Evolutionary conservation across 2,888 invertebrate genomes (phyloP).

Genomic region (Dryobotodes eremita): DNA sequence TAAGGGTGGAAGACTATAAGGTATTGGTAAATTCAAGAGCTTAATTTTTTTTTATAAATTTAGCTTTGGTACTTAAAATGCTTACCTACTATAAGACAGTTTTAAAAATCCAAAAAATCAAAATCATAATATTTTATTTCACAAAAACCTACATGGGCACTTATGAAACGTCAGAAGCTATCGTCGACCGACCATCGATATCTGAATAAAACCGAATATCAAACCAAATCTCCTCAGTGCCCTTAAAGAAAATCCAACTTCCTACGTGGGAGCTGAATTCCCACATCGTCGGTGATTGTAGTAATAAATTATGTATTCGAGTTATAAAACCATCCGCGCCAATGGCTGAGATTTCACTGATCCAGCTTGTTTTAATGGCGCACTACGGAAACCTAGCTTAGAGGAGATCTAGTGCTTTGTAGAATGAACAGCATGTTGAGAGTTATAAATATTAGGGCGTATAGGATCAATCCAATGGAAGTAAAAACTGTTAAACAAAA

Average conservation of each 20-base stretch:
- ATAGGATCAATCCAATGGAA: neutral
- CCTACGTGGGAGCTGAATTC: slow-evolving; percentile 49
- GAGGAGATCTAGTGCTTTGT: slow-evolving; percentile 53
- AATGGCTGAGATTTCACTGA: slow-evolving; percentile 84
- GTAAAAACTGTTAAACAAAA: too few species aligned
- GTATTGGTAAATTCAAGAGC: too few species aligned
- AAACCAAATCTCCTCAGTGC: slow-evolving; percentile 1
- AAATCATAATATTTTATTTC: too few species aligned
- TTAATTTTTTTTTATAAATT: too few species aligned
- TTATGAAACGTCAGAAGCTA: too few species aligned
- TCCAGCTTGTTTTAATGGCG: slow-evolving; percentile 86
- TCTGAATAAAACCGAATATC: neutral
- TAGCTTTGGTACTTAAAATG: too few species aligned
- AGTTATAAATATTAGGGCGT: neutral
- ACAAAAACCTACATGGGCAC: too few species aligned
- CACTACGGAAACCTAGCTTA: slow-evolving; percentile 72
- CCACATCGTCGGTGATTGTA: slow-evolving; percentile 70
- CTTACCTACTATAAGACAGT: too few species aligned
- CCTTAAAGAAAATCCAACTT: slow-evolving; percentile 35
- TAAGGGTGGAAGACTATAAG: too few species aligned
- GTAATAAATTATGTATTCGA: slow-evolving; percentile 88
- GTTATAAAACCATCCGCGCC: slow-evolving; percentile 86
- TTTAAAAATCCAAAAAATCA: too few species aligned
- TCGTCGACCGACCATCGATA: too few species aligned
- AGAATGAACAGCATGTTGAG: slow-evolving; percentile 25